These are phyloP conservation scores for Platygyra sinensis DNA, from an alignment of 64 coral and sea anemone species.

Conservation along the genomic window DNA sequence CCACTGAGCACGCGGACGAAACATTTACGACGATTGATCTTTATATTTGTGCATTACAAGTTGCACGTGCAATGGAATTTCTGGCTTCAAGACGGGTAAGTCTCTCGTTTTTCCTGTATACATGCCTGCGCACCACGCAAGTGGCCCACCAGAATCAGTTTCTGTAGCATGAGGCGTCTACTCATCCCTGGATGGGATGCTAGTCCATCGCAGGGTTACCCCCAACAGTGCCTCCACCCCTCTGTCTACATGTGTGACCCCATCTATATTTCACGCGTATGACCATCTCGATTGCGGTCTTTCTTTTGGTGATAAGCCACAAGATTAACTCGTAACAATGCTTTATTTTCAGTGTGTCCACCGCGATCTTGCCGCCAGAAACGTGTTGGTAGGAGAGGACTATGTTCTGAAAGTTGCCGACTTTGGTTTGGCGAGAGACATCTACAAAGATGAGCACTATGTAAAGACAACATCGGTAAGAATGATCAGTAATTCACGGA, in stretches of 20 bases:
- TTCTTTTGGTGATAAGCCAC: background rate
- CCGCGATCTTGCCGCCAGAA: slow-evolving; percentile 83
- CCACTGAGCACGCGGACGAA: slow-evolving; percentile 79
- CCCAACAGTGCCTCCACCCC: too few relatives aligned
- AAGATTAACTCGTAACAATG: background rate
- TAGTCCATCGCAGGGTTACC: too few relatives aligned
- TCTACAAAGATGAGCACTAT: slow-evolving; percentile 91
- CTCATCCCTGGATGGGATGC: too few relatives aligned
- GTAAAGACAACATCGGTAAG: slow-evolving; percentile 85
- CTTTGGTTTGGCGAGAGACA: slow-evolving; percentile 89
- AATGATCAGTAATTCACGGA: background rate
- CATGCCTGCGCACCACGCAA: too few relatives aligned
- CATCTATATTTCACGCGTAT: too few relatives aligned
- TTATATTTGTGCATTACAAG: slow-evolving; percentile 76
- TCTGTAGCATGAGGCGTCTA: too few relatives aligned
- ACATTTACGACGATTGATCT: slow-evolving; percentile 73
- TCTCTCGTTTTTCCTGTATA: background rate
- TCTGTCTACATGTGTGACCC: too few relatives aligned
- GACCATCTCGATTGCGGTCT: too few relatives aligned
- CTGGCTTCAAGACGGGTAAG: slow-evolving; percentile 64
- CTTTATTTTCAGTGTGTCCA: slow-evolving; percentile 70
- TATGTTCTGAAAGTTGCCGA: slow-evolving; percentile 88
- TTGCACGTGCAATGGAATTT: slow-evolving; percentile 86
- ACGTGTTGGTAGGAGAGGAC: slow-evolving; percentile 87
- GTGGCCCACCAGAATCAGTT: too few relatives aligned